Evolutionary conservation across 2,888 invertebrate species (phyloP).

Genomic region (Calameuta filiformis): DNA sequence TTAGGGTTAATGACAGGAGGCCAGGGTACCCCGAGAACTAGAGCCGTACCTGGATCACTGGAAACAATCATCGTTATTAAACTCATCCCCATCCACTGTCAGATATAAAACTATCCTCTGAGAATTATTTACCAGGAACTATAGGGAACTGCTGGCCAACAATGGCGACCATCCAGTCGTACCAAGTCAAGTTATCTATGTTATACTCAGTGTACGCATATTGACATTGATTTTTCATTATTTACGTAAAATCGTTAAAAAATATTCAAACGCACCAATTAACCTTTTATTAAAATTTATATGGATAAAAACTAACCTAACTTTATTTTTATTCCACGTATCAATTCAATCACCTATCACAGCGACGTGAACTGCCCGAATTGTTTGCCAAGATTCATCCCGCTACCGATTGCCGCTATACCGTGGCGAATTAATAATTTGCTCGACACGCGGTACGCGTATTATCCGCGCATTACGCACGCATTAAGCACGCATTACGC

Average conservation of each 20-base stretch:
- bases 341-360: background rate
- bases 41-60: conserved; percentile 38
- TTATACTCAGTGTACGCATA: background rate
- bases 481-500: conserved; percentile 53
- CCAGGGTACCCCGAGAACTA: background rate
- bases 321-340: background rate
- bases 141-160: background rate
- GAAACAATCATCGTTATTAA: conserved; percentile 59
- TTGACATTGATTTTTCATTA: background rate
- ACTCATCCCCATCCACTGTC: conserved; percentile 41
- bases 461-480: conserved; percentile 53
- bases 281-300: background rate
- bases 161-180: background rate
- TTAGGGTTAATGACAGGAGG: conserved; percentile 6
- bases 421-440: conserved; percentile 59
- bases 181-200: too few species aligned
- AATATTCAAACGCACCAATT: background rate
- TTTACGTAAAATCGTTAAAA: background rate
- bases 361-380: background rate
- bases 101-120: conserved; percentile 45
- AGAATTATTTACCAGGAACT: conserved; percentile 47
- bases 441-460: conserved; percentile 48
- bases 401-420: conserved; percentile 48
- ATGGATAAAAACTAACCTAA: background rate
- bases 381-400: conserved; percentile 29